Percentiles rank a stretch among this genome's conserved stretches.
phyloP scores from a whole-genome alignment of 2,888 invertebrate genomes.

The Hipparchia sbordonii region DNA sequence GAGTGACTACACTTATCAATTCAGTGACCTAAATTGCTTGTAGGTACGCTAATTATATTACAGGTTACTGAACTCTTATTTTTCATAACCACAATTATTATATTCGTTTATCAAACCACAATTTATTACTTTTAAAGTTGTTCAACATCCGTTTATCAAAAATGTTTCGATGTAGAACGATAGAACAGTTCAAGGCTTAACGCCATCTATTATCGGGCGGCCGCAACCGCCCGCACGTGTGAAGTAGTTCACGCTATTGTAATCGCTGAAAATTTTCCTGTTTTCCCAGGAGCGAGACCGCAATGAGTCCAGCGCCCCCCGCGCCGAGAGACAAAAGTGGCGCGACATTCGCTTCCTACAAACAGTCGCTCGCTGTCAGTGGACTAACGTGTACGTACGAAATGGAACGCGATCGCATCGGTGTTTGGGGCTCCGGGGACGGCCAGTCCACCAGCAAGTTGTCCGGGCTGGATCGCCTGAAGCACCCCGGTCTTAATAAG shows the following conservation, averaged over 20 bases:
- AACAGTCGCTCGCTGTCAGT: conserved; percentile 63
- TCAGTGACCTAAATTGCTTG: no score
- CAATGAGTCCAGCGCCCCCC: conserved; percentile 76
- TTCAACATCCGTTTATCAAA: no score
- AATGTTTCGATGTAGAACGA: conserved; percentile 2
- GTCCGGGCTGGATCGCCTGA: conserved; percentile 86
- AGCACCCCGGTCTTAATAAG: conserved; percentile 88
- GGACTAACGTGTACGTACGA: conserved; percentile 62
- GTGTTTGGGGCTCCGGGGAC: conserved; percentile 84
- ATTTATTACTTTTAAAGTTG: background rate
- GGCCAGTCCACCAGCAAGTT: conserved; percentile 79
- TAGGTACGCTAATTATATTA: background rate
- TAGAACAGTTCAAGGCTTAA: conserved; percentile 47
- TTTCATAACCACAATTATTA: background rate
- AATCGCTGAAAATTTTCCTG: conserved; percentile 74
- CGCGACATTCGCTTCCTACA: conserved; percentile 52
- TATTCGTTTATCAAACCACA: background rate
- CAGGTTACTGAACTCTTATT: background rate
- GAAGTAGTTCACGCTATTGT: conserved; percentile 54
- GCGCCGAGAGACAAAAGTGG: conserved; percentile 68
- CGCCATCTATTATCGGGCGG: conserved; percentile 73
- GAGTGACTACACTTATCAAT: no score
- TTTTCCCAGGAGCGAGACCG: conserved; percentile 79
- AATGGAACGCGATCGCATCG: conserved; percentile 85
- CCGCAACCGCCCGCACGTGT: conserved; percentile 54